phyloP scores from a whole-genome alignment of 2,797 vertebrate species.

The Pantherophis vulpinus region DNA sequence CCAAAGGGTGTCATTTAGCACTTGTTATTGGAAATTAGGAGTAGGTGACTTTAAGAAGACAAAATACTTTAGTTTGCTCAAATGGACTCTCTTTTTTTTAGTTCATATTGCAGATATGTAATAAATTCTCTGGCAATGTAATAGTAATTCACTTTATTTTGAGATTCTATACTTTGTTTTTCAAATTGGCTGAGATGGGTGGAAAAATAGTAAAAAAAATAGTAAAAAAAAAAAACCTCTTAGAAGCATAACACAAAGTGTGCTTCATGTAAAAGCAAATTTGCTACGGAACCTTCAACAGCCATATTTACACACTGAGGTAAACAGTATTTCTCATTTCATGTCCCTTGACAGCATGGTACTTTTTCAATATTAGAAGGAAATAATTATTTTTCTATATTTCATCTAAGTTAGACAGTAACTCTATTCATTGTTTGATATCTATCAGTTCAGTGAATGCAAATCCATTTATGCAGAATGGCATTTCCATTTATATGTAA shows the following conservation, averaged over 20 bases:
- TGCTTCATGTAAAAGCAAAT: background rate
- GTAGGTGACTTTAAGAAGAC: background rate
- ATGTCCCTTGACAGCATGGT: constrained; percentile 8
- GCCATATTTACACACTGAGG: constrained; percentile 22
- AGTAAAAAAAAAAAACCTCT: too few relatives aligned
- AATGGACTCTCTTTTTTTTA: background rate
- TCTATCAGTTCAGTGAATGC: background rate
- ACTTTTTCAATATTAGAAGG: constrained; percentile 20
- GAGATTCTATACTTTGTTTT: constrained; percentile 23
- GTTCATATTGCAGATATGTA: background rate
- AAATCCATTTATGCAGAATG: background rate
- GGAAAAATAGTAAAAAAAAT: background rate
- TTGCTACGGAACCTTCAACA: background rate
- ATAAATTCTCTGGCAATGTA: constrained; percentile 31
- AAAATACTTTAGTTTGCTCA: constrained; percentile 23
- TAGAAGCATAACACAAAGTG: background rate
- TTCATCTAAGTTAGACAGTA: background rate
- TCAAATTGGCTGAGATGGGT: constrained; percentile 11
- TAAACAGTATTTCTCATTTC: constrained; percentile 3
- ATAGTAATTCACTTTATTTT: constrained; percentile 30
- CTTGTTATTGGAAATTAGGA: background rate
- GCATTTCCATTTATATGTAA: background rate
- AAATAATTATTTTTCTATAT: constrained; percentile 15
- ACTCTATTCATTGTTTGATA: background rate
- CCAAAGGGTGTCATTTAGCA: background rate